phyloP scores from a whole-genome alignment of 2,797 vertebrate species.

The Dendrocincla fuliginosa region DNA sequence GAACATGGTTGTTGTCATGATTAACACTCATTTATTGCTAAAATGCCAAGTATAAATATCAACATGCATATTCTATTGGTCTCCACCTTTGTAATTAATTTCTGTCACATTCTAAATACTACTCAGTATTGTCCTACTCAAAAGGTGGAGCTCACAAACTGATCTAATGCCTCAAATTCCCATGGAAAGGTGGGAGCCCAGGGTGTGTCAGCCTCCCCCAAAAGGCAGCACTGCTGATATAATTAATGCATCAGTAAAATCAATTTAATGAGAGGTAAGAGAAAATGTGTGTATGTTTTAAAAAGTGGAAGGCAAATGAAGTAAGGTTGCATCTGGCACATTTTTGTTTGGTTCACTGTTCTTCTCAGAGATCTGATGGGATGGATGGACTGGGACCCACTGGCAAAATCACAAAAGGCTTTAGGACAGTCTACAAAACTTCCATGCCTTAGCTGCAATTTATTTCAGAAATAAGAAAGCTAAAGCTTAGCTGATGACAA shows the following conservation, averaged over 20 bases:
- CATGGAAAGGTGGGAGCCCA: neutral
- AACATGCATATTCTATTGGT: neutral
- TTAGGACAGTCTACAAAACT: neutral
- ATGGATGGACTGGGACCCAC: neutral
- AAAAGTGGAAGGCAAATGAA: neutral
- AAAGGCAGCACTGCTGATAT: neutral
- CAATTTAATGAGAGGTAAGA: neutral
- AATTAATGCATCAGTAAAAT: neutral
- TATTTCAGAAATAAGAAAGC: neutral
- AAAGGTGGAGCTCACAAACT: neutral
- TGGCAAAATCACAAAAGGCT: neutral
- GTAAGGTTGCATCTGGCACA: neutral
- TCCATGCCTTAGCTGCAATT: neutral
- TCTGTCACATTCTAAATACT: neutral
- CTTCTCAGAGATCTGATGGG: neutral
- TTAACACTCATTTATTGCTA: neutral
- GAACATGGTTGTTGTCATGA: neutral
- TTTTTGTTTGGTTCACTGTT: neutral
- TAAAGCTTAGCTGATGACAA: neutral
- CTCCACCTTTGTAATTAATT: neutral
- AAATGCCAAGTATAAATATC: conserved; percentile 1
- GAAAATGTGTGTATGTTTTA: neutral
- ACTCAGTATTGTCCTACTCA: rapidly evolving
- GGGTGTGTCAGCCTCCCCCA: neutral
- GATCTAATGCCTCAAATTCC: neutral